Conservation (phyloP, 2,888 invertebrate genomes). For the Morpho deidamia region DNA sequence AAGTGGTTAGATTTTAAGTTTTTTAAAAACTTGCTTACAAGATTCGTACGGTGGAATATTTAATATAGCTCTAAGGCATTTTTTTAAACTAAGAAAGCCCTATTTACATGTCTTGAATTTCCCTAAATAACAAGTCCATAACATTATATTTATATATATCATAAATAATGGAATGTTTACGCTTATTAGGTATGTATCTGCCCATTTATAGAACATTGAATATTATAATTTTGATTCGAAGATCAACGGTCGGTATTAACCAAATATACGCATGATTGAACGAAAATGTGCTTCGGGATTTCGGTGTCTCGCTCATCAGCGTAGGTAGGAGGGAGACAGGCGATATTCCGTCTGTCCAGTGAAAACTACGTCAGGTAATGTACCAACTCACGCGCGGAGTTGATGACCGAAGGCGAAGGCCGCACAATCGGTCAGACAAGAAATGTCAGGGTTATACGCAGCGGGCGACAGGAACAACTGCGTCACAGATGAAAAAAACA, state of each 20-base stretch:
- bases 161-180: too few species aligned
- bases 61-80: too few species aligned
- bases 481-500: conserved; percentile 68
- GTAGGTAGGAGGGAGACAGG: conserved; percentile 38
- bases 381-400: conserved; percentile 59
- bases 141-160: too few species aligned
- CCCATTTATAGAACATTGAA: too few species aligned
- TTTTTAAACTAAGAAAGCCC: too few species aligned
- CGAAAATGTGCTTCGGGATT: not conserved
- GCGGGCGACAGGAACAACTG: conserved; percentile 57
- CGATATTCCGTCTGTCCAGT: conserved; percentile 33
- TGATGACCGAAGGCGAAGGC: conserved; percentile 75
- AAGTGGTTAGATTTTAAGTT: too few species aligned
- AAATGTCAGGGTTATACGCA: conserved; percentile 73
- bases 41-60: too few species aligned
- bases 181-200: too few species aligned
- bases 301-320: conserved; percentile 23
- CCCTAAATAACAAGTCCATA: too few species aligned
- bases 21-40: too few species aligned
- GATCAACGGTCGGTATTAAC: not conserved
- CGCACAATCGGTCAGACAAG: conserved; percentile 74
- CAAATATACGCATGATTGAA: not conserved
- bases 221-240: too few species aligned
- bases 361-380: conserved; percentile 54
- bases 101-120: too few species aligned